phyloP scores from a whole-genome alignment of 2,888 invertebrate species.

The Ceratothoa steindachneri region DNA sequence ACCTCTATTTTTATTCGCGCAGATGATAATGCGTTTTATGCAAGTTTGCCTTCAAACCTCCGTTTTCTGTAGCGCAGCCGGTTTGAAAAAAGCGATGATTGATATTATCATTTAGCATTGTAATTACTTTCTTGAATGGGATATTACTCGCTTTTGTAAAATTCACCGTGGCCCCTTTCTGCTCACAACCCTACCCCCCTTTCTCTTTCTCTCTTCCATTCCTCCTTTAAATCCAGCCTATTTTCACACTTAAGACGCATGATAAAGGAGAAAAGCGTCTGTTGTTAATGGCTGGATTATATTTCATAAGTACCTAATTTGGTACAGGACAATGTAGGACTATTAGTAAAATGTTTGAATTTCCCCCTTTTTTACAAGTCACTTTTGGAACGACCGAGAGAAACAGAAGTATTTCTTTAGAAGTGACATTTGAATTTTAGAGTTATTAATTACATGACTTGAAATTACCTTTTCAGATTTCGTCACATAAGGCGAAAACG shows the following conservation, averaged over 20 bases:
- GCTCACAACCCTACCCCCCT: conserved; percentile 49
- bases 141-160: conserved; percentile 1
- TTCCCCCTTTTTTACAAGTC: not conserved
- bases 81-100: conserved; percentile 30
- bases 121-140: conserved; percentile 35
- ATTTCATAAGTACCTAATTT: conserved; percentile 10
- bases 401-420: too few relatives aligned
- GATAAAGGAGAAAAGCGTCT: conserved; percentile 4
- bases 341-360: not conserved
- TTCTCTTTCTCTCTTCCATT: conserved; percentile 36
- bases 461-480: not conserved
- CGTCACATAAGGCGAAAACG: too few relatives aligned
- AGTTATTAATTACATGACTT: not conserved
- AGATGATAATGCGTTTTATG: not conserved
- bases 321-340: conserved; percentile 4
- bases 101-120: conserved; percentile 38
- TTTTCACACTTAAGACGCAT: conserved; percentile 19
- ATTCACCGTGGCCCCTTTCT: not conserved
- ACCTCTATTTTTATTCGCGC: not conserved
- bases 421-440: not conserved
- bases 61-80: not conserved
- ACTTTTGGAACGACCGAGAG: too few relatives aligned
- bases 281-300: conserved; percentile 6
- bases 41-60: conserved; percentile 4
- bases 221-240: conserved; percentile 42